Conservation (phyloP, 2,888 invertebrate genomes). For the Piscicola geometra region DNA sequence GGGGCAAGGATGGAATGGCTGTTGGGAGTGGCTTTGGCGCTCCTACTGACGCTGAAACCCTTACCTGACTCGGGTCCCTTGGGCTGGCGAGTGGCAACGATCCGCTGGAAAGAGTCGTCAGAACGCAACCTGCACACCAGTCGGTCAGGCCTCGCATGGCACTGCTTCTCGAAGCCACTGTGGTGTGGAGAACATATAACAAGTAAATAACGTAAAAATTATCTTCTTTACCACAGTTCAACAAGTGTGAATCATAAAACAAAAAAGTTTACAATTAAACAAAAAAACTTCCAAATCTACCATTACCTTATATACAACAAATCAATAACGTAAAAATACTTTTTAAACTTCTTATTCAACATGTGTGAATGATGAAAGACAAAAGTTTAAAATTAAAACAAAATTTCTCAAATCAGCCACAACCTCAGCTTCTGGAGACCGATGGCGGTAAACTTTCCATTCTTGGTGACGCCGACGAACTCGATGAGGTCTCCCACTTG, state of each 20-base stretch:
- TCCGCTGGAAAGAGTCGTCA: constrained; percentile 69
- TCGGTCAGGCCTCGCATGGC: constrained; percentile 69
- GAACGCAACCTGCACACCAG: constrained; percentile 81
- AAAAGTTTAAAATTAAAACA: background rate
- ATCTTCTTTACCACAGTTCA: background rate
- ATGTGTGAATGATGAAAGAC: no score
- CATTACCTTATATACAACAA: no score
- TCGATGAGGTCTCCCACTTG: constrained; percentile 32
- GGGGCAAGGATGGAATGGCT: background rate
- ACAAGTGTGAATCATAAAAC: background rate
- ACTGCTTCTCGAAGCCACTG: constrained; percentile 22
- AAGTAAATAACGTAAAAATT: background rate
- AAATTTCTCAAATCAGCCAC: background rate
- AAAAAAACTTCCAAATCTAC: background rate
- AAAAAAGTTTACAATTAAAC: background rate
- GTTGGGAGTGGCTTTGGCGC: background rate
- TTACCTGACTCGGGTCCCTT: constrained; percentile 68
- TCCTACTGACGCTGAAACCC: constrained; percentile 39
- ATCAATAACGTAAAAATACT: background rate
- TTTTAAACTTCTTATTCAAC: no score
- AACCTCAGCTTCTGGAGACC: constrained; percentile 30
- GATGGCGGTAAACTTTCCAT: constrained; percentile 31
- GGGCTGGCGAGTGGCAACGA: constrained; percentile 77
- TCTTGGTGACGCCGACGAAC: constrained; percentile 31
- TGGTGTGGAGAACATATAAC: background rate